phyloP scores from a whole-genome alignment of 2,888 invertebrate genomes.

The Acronicta psi region DNA sequence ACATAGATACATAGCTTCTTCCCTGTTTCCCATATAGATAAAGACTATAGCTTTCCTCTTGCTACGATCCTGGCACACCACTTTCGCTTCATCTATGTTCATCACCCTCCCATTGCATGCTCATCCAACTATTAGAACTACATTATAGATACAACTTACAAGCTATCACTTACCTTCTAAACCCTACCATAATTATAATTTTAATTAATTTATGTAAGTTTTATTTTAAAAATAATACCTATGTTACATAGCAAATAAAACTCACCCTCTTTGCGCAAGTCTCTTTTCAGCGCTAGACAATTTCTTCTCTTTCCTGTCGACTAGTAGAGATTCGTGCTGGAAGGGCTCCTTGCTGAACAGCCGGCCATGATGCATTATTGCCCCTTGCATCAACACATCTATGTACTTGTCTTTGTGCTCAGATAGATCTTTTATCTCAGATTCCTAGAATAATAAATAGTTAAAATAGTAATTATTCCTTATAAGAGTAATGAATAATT shows the following conservation, averaged over 20 bases:
- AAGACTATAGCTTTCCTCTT: too few species aligned
- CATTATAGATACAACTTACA: too few species aligned
- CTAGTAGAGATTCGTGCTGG: conserved; percentile 97
- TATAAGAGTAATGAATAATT: too few species aligned
- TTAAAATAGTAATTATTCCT: not conserved
- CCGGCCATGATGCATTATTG: conserved; percentile 90
- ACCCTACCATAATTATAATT: too few species aligned
- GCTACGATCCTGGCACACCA: too few species aligned
- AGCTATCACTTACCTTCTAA: too few species aligned
- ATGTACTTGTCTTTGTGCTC: conserved; percentile 92
- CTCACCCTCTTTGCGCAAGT: conserved; percentile 94
- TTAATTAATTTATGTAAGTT: too few species aligned
- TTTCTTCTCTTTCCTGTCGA: conserved; percentile 98
- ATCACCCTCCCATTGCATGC: too few species aligned
- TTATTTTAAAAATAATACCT: not conserved
- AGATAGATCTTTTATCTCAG: conserved; percentile 93
- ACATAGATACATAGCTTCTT: too few species aligned
- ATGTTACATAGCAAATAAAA: conserved; percentile 2
- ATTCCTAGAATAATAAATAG: conserved; percentile 84
- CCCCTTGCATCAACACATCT: conserved; percentile 94
- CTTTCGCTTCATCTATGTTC: too few species aligned
- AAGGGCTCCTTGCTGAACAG: conserved; percentile 95
- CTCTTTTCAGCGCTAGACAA: conserved; percentile 97
- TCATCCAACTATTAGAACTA: too few species aligned
- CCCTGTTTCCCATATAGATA: too few species aligned